Evolutionary conservation across 2,888 invertebrate species (phyloP).

Genomic region (Pandemis cinnamomeana): DNA sequence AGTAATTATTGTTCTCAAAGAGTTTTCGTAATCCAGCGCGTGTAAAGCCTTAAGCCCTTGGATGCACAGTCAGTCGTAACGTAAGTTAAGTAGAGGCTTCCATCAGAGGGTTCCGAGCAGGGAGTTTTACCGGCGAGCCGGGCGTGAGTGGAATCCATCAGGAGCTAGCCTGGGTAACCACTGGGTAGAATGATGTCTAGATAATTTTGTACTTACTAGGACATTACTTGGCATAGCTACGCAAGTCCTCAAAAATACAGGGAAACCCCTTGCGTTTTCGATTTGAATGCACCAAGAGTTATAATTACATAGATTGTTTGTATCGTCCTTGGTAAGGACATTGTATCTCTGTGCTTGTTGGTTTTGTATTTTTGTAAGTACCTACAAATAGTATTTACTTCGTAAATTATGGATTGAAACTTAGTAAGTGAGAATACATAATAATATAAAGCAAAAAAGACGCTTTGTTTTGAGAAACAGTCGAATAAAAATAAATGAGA

Average conservation of each 20-base stretch:
- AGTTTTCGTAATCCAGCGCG: background rate
- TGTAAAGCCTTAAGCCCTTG: background rate
- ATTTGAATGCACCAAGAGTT: too few relatives aligned
- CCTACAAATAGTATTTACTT: too few relatives aligned
- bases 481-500: conserved; percentile 28
- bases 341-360: too few relatives aligned
- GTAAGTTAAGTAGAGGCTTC: conserved; percentile 12
- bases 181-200: conserved; percentile 24
- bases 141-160: conserved; percentile 36
- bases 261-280: too few relatives aligned
- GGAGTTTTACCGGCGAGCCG: conserved; percentile 9
- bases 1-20: background rate
- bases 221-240: conserved; percentile 5
- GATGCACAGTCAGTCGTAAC: conserved; percentile 1
- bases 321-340: too few relatives aligned
- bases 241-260: too few relatives aligned
- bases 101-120: conserved; percentile 18
- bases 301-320: too few relatives aligned
- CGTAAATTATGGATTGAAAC: background rate
- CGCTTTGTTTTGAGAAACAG: conserved; percentile 23
- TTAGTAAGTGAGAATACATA: background rate
- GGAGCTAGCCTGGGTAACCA: conserved; percentile 9
- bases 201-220: conserved; percentile 24
- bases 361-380: too few relatives aligned
- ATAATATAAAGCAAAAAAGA: conserved; percentile 12